Evolutionary conservation across 2,888 invertebrate species (phyloP).

Genomic region (Tolmerus cingulatus): DNA sequence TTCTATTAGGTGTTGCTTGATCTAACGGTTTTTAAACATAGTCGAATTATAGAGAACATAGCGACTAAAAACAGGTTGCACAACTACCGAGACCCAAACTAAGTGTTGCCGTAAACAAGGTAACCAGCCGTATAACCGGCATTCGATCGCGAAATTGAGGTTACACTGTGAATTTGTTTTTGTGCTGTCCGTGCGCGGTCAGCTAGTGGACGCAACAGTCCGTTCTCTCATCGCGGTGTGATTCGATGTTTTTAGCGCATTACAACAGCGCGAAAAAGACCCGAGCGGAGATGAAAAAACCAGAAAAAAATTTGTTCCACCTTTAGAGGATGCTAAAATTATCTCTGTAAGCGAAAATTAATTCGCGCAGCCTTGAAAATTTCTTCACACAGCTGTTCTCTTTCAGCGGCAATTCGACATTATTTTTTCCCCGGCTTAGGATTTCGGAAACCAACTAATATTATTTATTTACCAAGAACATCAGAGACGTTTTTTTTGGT

Average conservation of each 20-base stretch:
- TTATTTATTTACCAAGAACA: background rate
- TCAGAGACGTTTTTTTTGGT: background rate
- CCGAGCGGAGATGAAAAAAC: background rate
- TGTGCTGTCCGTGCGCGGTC: background rate
- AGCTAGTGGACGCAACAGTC: background rate
- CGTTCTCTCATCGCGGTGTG: background rate
- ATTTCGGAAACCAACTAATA: background rate
- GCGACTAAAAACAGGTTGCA: background rate
- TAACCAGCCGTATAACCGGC: background rate
- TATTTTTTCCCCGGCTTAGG: background rate
- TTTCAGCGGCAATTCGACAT: background rate
- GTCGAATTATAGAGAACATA: background rate
- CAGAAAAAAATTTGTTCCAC: background rate
- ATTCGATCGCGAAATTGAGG: background rate
- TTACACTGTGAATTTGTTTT: background rate
- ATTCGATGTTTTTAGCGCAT: background rate
- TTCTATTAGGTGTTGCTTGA: background rate
- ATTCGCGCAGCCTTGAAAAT: background rate
- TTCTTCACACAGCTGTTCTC: background rate
- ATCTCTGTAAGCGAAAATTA: background rate
- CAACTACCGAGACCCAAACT: background rate
- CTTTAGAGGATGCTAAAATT: background rate
- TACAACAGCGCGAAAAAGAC: background rate
- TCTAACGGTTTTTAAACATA: background rate
- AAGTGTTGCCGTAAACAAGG: background rate